Evolutionary conservation across 2,797 vertebrate genomes (phyloP), one percentile per base, ranked within the genome.

Genomic region (Anisognathus igniventris): DNA sequence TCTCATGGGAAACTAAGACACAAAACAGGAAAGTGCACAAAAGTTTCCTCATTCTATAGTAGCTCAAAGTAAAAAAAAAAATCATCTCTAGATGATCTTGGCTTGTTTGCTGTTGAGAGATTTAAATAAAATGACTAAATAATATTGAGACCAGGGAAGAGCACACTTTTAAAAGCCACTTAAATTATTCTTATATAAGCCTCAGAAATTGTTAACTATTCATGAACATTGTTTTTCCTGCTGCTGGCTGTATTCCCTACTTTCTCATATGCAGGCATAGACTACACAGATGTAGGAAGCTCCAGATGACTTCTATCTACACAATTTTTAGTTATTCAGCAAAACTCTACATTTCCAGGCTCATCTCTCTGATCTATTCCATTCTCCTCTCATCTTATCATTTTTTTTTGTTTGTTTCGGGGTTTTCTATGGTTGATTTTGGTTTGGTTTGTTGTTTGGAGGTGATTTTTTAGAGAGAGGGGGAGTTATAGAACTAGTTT

Each of bases 381-480:
- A 31, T 50, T 20, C 16, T 44, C 21, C 10, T 33, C 10, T 27
- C 6, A 3, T 7, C 2, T 27, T 1, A 14, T 14, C 9, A 6
- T 61, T 50, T 61, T 33, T 37, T 37, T 37, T n/a, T 31, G 13
- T 25, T 56, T 25, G 17, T 18, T 51, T 28, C 9, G 28, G 20
- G 18, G 1, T 27, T 45, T 56, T 20, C 2, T 23, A 18, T 35
- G 7, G 2, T 14, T 47, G 33, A 30, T n/a, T 80, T 70, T 28
- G 8, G 12, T 62, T 51, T 23, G 10, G 10, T 27, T 28, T 31
- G 13, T 21, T 48, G 22, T 45, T 68, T n/a, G 40, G 9, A 5
- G 4, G 2, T 21, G 25, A 5, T 24, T 56, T 2, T 1, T 33
- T 27, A 5, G 5, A 3, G 2, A 4, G 12, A 39, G 4, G 9